These are phyloP conservation scores for Rissa tridactyla DNA, from an alignment of 2,113 vertebrate genomes.

Conservation along the genomic window DNA sequence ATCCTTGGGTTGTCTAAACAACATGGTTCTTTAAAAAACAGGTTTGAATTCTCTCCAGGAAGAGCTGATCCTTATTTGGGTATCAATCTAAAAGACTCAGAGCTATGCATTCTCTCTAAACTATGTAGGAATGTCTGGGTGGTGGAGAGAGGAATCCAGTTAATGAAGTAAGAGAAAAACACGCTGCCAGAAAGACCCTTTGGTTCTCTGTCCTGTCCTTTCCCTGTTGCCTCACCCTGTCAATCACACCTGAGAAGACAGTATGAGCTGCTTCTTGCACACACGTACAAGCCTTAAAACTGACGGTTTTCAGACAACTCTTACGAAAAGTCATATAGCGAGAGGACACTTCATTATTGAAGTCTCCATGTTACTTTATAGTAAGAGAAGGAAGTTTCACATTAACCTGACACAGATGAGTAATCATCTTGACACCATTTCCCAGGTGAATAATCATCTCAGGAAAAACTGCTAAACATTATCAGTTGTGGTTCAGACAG, in stretches of 20 bases:
- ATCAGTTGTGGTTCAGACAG: conserved; percentile 38
- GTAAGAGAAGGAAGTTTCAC: background rate
- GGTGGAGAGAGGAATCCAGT: background rate
- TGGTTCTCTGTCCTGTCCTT: background rate
- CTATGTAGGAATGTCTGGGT: background rate
- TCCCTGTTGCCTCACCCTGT: background rate
- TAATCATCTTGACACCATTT: conserved; percentile 57
- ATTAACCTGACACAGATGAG: conserved; percentile 1
- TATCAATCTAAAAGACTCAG: background rate
- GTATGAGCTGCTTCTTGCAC: background rate
- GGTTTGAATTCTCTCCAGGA: conserved; percentile 1
- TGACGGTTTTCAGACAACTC: background rate
- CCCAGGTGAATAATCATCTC: conserved; percentile 62
- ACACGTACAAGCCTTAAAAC: background rate
- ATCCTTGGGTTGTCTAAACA: background rate
- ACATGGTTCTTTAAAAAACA: background rate
- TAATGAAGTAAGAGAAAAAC: background rate
- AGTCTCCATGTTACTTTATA: background rate
- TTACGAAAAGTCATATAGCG: background rate
- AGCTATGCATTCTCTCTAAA: background rate
- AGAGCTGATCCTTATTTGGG: background rate
- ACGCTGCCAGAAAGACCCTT: background rate
- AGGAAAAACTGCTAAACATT: conserved; percentile 52
- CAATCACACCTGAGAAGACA: background rate
- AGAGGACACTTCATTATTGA: background rate